These are phyloP conservation scores for Pedetes capensis DNA, from an alignment of 2,113 vertebrate genomes.

Conservation along the genomic window DNA sequence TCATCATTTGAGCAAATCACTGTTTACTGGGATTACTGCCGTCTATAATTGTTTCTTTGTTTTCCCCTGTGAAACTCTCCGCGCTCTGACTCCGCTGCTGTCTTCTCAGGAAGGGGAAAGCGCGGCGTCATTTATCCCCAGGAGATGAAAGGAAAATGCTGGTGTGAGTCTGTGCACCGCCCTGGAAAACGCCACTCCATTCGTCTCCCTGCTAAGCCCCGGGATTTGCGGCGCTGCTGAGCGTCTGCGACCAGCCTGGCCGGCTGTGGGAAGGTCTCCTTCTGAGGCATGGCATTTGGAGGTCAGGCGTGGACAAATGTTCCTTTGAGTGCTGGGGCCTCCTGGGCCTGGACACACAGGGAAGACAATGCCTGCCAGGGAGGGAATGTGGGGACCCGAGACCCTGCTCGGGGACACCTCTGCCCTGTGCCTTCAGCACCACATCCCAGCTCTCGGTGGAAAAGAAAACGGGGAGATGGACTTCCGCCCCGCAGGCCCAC, in stretches of 20 bases:
- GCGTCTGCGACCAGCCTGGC: accelerated
- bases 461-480: accelerated
- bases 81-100: not conserved
- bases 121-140: not conserved
- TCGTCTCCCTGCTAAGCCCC: not conserved
- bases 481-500: accelerated
- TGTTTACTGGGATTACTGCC: slow-evolving; percentile 77
- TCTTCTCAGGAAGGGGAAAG: slow-evolving; percentile 30
- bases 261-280: not conserved
- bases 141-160: slow-evolving; percentile 52
- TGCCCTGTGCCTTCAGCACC: accelerated
- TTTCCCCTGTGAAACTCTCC: slow-evolving; percentile 55
- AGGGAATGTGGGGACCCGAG: accelerated
- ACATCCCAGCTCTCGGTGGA: accelerated
- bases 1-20: slow-evolving; percentile 66
- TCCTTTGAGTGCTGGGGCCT: not conserved
- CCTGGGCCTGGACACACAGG: not conserved
- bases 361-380: accelerated
- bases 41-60: slow-evolving; percentile 50
- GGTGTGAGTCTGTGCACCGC: not conserved
- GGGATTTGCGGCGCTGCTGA: slow-evolving; percentile 10
- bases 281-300: not conserved
- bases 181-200: not conserved
- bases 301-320: not conserved
- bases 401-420: accelerated